Evolutionary conservation across 2,113 vertebrate genomes (phyloP), one percentile per base, ranked within the genome.

Genomic region (Acanthochromis polyacanthus): DNA sequence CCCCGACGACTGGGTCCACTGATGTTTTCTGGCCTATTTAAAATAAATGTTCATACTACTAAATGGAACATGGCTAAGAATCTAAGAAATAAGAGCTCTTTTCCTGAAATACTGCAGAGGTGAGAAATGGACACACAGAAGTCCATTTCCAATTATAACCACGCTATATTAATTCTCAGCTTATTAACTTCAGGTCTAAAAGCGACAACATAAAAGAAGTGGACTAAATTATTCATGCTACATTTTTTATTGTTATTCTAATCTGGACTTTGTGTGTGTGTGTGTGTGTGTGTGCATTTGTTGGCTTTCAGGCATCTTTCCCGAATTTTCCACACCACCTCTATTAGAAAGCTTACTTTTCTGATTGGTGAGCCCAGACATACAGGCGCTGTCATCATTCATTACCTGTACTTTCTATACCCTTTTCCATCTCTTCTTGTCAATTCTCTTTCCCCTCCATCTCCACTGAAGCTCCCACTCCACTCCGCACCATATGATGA

Each of bases 401-500:
- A 88, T 86, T 87, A 84, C 66, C 71, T 57, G 50, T 43, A 83
- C 58, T 80, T 81, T 84, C 63, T 82, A 45, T 65, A 82, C 46
- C 74, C 80, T 40, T 71, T 71, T 86, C 67, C 71, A 77, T 83
- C 81, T 86, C 72, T 73, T 82, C 59, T 73, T 55, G 53, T 85
- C 75, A 81, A 78, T 86, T 86, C 74, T 83, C 71, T 70, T 80
- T 83, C 78, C 86, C 71, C 45, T 70, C 74, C 80, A 75, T 74
- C 75, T 78, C 71, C 56, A 76, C 67, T 66, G 74, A 86, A 69
- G 80, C 80, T 77, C 72, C 80, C 71, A 40, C 88, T 91, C 85
- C 78, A 83, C 88, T 77, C 81, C 59, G 50, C 71, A 68, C 78
- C 80, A 83, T 92, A 87, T 90, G 89, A 93, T 92, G 83, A 84